A percentile compares a stretch with the other conserved stretches of the same genome.
phyloP scores from a whole-genome alignment of 1,140 invertebrate species.

The Hestina assimilis region DNA sequence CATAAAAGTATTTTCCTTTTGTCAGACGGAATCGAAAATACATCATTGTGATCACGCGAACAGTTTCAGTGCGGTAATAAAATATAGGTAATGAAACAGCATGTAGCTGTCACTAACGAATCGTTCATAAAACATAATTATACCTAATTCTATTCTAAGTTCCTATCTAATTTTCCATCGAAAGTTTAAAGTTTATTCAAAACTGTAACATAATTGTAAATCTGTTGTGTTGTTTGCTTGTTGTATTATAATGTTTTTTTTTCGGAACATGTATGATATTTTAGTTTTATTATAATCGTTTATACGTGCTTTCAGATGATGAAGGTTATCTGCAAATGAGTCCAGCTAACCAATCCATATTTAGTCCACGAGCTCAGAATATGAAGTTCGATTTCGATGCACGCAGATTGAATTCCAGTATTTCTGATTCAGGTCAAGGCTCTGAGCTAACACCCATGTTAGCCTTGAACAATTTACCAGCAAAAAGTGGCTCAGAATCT shows the following conservation, averaged over 20 bases:
- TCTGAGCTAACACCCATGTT: conserved; percentile 81
- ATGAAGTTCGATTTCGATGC: conserved; percentile 69
- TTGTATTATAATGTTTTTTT: background rate
- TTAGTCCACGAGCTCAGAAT: conserved; percentile 55
- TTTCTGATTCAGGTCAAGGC: conserved; percentile 59
- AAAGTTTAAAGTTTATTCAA: no score
- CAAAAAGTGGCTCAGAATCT: conserved; percentile 63
- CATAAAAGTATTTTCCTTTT: conserved; percentile 40
- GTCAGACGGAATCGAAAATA: conserved; percentile 51
- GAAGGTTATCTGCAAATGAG: conserved; percentile 76
- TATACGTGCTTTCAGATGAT: conserved; percentile 53
- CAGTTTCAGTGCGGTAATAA: conserved; percentile 38
- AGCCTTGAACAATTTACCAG: conserved; percentile 60
- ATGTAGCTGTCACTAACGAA: conserved; percentile 46
- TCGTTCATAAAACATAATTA: background rate
- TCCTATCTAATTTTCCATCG: no score
- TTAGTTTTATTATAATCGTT: no score
- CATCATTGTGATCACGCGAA: conserved; percentile 44
- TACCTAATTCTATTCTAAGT: no score
- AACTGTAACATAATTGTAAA: no score
- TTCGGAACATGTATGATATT: background rate
- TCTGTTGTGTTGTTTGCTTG: conserved; percentile 8
- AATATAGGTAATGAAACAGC: conserved; percentile 29
- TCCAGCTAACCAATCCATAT: conserved; percentile 52
- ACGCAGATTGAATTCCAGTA: conserved; percentile 45